Base-by-base conservation (phyloP, 2,888 invertebrate species). In the Pristionchus fissidentatus region DNA sequence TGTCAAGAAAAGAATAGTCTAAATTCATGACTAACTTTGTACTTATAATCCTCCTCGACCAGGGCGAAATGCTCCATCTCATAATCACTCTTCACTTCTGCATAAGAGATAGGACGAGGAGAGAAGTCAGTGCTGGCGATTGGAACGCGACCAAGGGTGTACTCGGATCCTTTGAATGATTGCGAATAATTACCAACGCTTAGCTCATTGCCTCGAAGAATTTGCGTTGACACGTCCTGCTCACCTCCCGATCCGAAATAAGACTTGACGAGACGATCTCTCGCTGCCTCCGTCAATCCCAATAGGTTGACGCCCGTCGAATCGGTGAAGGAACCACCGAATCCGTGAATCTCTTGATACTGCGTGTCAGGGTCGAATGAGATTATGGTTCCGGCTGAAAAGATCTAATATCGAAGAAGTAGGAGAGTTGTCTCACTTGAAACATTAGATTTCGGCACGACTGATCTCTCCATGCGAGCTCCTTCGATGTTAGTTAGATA, bases 61-160 rank as follows among this genome's bases (percentile, higher is more conserved):
- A 96, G 93, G 0, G 94, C 93, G 92, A 95, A 97, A 66, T 92
- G 87, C 90, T 35, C 89, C 70, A 97, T 93, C 22, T 91, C 87
- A 73, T 93, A 92, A 85, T 93, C 93, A 0, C 93, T 93, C 86
- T 93, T 93, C 0, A 93, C 93, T 26, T 79, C 79, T 13, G 38
- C 79, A 26, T 79, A 79, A 5, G 79, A 79, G 32, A 57, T 57
- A 0, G 43, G 41, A 8, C 79, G 22, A n/a, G 79, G 57, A 1
- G 97, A 97, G 93, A 97, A 97, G 93, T 97, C 97, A 83, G 95
- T 94, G 8, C 96, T 96, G 0, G 95, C 97, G 84, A 97, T 96
- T 0, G 97, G 95, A 5, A 96, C 94, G 62, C 97, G 94, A 70
- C 95, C 95, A 87, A 97, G 91, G 89, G 94, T 95, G 92, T 96